Evolutionary conservation across 2,113 vertebrate species (phyloP).

Genomic region (Cepphus grylle): DNA sequence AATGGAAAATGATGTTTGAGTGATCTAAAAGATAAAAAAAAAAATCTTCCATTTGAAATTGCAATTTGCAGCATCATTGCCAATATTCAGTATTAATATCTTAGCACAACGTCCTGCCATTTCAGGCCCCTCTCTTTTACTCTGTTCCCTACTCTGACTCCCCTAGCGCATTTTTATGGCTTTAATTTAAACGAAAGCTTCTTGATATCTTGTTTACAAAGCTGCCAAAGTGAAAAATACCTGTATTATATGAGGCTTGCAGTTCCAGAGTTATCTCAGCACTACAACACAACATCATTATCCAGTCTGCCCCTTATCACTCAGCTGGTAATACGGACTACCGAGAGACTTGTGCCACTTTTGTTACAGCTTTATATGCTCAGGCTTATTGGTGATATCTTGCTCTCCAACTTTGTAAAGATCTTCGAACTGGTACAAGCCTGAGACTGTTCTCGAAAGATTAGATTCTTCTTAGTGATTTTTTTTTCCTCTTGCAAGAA

Average conservation of each 20-base stretch:
- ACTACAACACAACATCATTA: conserved; percentile 80
- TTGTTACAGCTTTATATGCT: conserved; percentile 42
- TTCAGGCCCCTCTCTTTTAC: not conserved
- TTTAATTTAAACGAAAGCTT: conserved; percentile 79
- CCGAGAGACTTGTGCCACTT: conserved; percentile 59
- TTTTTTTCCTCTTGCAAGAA: conserved; percentile 22
- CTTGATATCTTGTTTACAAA: conserved; percentile 85
- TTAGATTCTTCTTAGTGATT: conserved; percentile 64
- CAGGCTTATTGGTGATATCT: conserved; percentile 58
- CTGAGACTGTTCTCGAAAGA: conserved; percentile 60
- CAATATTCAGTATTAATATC: not conserved
- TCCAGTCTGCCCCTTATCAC: conserved; percentile 81
- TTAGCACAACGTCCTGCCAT: not conserved
- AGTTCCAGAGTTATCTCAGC: conserved; percentile 79
- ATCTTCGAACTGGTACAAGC: conserved; percentile 48
- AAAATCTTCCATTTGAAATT: not conserved
- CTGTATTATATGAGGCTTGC: conserved; percentile 80
- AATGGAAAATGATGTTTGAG: not conserved
- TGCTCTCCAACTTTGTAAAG: conserved; percentile 51
- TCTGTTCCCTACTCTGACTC: not conserved
- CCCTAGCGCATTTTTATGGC: conserved; percentile 59
- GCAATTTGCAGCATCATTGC: not conserved
- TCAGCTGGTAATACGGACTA: conserved; percentile 65
- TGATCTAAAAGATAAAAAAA: not conserved
- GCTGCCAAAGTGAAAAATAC: conserved; percentile 87